A percentile compares a stretch with the other conserved stretches of the same genome.
phyloP scores from a whole-genome alignment of 1,140 invertebrate genomes.

The Laupala kohalensis region DNA sequence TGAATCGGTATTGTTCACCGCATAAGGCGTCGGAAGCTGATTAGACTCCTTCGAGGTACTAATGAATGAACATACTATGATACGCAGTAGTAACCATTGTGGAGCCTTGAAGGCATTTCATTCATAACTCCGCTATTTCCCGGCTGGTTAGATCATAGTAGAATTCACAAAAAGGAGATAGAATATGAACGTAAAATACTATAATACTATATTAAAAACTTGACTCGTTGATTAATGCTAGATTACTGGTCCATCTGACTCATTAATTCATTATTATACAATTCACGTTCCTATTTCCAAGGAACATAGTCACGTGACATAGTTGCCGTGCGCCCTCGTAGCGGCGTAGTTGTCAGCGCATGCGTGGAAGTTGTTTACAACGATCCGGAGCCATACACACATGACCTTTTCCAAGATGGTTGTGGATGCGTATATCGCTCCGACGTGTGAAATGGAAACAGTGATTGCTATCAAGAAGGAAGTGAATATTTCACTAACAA shows the following conservation, averaged over 20 bases:
- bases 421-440: constrained; percentile 18
- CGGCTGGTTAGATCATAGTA: background rate
- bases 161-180: background rate
- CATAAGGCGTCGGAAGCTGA: background rate
- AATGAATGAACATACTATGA: background rate
- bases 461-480: constrained; percentile 3
- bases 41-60: background rate
- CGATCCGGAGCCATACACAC: constrained; percentile 21
- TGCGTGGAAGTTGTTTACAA: constrained; percentile 32
- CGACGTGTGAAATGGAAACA: constrained; percentile 13
- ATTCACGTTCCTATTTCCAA: background rate
- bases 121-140: background rate
- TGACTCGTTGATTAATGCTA: background rate
- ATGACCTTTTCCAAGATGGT: constrained; percentile 25
- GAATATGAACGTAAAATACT: background rate
- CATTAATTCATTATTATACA: background rate
- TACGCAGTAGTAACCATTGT: background rate
- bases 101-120: background rate
- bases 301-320: background rate
- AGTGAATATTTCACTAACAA: background rate
- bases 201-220: background rate
- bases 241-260: background rate
- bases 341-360: constrained; percentile 20
- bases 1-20: too few species aligned
- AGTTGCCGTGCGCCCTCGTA: background rate